phyloP scores from a whole-genome alignment of 2,888 invertebrate species.

The Acanthococcus lagerstroemiae region DNA sequence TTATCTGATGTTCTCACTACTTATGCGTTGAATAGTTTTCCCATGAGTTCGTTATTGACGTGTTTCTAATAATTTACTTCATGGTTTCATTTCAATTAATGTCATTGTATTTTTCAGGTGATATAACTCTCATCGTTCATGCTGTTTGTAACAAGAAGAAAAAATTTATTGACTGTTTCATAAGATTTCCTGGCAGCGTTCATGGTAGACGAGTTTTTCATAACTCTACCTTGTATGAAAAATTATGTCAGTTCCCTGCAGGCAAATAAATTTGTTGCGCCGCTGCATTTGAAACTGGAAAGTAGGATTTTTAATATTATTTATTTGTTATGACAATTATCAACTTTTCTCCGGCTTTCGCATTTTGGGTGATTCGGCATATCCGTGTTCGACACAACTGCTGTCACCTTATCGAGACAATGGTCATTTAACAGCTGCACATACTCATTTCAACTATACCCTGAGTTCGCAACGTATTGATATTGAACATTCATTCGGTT shows the following conservation, averaged over 20 bases:
- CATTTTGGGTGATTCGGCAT: neutral
- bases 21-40: too few relatives aligned
- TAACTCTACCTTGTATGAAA: too few relatives aligned
- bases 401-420: neutral
- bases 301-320: neutral
- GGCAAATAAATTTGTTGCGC: too few relatives aligned
- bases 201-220: too few relatives aligned
- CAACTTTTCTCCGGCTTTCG: neutral
- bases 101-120: neutral
- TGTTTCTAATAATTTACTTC: too few relatives aligned
- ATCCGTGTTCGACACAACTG: neutral
- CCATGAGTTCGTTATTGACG: neutral
- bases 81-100: neutral
- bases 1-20: too few relatives aligned
- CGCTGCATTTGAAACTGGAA: too few relatives aligned
- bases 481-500: neutral
- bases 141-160: neutral
- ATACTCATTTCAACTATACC: neutral
- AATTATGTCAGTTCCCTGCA: too few relatives aligned
- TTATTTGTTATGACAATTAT: too few relatives aligned
- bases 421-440: neutral
- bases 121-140: neutral
- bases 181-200: neutral
- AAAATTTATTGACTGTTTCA: neutral
- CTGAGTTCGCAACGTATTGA: neutral